phyloP scores from a whole-genome alignment of 2,888 invertebrate species.

The Salticus scenicus region DNA sequence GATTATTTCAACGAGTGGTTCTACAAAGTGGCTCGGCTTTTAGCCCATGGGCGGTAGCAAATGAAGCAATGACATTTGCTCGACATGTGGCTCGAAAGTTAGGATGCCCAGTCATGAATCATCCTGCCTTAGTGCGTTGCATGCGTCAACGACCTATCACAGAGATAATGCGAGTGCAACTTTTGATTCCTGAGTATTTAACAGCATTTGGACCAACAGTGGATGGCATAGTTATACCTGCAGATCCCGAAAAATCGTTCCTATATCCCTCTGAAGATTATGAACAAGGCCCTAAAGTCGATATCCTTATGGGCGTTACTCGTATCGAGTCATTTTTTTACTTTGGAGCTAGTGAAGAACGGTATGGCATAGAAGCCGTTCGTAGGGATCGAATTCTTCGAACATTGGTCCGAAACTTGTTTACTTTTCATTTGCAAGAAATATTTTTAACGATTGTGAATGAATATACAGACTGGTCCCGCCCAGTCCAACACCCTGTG shows the following conservation, averaged over 20 bases:
- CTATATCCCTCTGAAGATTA: slow-evolving; percentile 27
- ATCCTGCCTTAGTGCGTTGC: slow-evolving; percentile 87
- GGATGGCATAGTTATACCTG: slow-evolving; percentile 83
- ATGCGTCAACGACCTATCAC: slow-evolving; percentile 85
- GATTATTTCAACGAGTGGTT: slow-evolving; percentile 84
- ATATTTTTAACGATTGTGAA: slow-evolving; percentile 85
- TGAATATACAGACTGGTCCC: slow-evolving; percentile 97
- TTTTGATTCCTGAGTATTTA: slow-evolving; percentile 84
- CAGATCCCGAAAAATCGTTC: slow-evolving; percentile 77
- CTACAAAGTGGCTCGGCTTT: slow-evolving; percentile 87
- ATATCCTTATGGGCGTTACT: slow-evolving; percentile 92
- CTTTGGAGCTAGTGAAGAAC: slow-evolving; percentile 86
- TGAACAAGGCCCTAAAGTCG: slow-evolving; percentile 79
- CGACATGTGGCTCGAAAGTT: slow-evolving; percentile 77
- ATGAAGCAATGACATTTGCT: slow-evolving; percentile 79
- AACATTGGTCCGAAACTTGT: slow-evolving; percentile 90
- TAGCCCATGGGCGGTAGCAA: slow-evolving; percentile 85
- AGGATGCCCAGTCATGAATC: slow-evolving; percentile 79
- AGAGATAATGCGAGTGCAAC: slow-evolving; percentile 85
- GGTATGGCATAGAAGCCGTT: slow-evolving; percentile 88
- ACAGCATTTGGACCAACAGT: slow-evolving; percentile 95
- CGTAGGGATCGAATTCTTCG: slow-evolving; percentile 75
- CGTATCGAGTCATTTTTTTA: slow-evolving; percentile 94
- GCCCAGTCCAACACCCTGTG: slow-evolving; percentile 79
- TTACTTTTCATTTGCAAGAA: slow-evolving; percentile 84